phyloP scores from a whole-genome alignment of 2,113 vertebrate genomes.

The Herpetotheres cachinnans region DNA sequence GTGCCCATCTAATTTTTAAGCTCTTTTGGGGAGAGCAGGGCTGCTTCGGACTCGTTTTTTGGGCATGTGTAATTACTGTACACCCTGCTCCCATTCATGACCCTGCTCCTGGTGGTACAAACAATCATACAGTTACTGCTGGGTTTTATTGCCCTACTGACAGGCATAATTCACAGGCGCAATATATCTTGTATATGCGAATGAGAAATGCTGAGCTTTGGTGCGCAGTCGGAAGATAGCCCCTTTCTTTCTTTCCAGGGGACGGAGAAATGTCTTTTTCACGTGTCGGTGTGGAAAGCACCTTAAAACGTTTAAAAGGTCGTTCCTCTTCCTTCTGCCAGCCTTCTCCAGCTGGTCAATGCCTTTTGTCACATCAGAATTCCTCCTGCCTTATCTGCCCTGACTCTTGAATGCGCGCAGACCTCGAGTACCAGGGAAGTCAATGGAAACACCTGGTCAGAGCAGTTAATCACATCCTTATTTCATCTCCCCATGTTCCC shows the following conservation, averaged over 20 bases:
- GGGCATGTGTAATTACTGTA: rapidly evolving
- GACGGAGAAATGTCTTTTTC: not conserved
- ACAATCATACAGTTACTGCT: not conserved
- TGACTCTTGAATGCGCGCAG: rapidly evolving
- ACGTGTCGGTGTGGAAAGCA: not conserved
- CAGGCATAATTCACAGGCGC: not conserved
- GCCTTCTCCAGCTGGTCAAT: not conserved
- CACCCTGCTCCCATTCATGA: not conserved
- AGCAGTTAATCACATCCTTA: not conserved
- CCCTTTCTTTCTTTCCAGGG: not conserved
- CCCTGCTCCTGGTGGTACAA: not conserved
- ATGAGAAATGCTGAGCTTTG: not conserved
- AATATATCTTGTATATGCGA: rapidly evolving
- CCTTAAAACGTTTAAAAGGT: not conserved
- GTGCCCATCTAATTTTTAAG: rapidly evolving
- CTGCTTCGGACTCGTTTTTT: not conserved
- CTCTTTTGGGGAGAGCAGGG: too few relatives aligned
- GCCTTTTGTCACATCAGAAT: not conserved
- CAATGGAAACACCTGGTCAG: not conserved
- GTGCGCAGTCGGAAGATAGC: not conserved
- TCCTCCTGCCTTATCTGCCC: not conserved
- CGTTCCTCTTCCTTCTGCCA: not conserved
- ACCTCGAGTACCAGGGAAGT: not conserved
- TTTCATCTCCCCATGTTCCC: not conserved
- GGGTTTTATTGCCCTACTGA: not conserved